Percentiles rank a stretch among this genome's conserved stretches.
Conservation (phyloP, 2,888 invertebrate species). For the Megastigmus dorsalis region DNA sequence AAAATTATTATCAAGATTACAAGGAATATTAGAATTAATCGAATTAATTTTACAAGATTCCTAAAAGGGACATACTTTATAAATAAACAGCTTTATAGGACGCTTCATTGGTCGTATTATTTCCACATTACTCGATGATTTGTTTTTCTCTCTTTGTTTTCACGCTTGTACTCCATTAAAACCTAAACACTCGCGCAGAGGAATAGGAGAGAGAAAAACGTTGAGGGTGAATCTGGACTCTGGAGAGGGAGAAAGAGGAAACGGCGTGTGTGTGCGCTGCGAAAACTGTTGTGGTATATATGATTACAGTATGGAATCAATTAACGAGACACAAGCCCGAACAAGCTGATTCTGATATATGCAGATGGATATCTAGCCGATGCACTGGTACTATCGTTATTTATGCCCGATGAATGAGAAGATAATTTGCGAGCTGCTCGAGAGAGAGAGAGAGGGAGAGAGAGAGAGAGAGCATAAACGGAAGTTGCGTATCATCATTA, state of each 20-base stretch:
- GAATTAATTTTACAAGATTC: no score
- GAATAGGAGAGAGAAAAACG: not conserved
- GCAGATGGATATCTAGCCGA: constrained; percentile 47
- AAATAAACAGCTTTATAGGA: no score
- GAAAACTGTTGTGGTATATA: constrained; percentile 19
- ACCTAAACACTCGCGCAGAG: not conserved
- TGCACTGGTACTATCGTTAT: constrained; percentile 47
- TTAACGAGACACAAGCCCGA: constrained; percentile 46
- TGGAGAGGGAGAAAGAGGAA: no score
- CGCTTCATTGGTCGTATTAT: no score
- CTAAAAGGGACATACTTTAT: no score
- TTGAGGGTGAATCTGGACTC: not conserved
- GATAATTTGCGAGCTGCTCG: constrained; percentile 47
- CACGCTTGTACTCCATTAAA: not conserved
- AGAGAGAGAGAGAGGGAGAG: constrained; percentile 40
- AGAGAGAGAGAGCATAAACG: constrained; percentile 49
- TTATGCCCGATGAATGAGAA: constrained; percentile 53
- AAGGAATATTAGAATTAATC: no score
- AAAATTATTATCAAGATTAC: no score
- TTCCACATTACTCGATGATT: not conserved
- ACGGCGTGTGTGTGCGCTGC: no score
- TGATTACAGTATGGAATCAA: constrained; percentile 49
- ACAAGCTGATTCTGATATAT: constrained; percentile 48
- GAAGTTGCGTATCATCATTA: constrained; percentile 49
- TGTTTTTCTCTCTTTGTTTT: not conserved